Evolutionary conservation across 2,888 invertebrate genomes (phyloP).

Genomic region (Bedellia somnulentella): DNA sequence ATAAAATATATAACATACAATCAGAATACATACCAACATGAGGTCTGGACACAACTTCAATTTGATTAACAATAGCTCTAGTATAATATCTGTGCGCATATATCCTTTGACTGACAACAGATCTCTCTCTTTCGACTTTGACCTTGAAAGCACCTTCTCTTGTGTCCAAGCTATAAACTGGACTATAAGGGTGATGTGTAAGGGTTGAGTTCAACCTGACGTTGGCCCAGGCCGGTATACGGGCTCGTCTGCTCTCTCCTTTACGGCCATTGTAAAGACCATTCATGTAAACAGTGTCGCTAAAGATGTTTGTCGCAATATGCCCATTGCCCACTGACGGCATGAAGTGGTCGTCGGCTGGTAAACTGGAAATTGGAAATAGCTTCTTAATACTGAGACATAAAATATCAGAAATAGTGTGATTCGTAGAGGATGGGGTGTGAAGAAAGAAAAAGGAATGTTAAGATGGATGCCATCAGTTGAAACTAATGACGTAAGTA

Average conservation of each 20-base stretch:
- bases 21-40: constrained; percentile 34
- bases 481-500: too few relatives aligned
- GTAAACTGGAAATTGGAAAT: constrained; percentile 34
- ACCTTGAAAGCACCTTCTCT: constrained; percentile 48
- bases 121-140: constrained; percentile 42
- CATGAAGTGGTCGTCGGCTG: constrained; percentile 57
- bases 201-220: constrained; percentile 49
- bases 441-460: too few relatives aligned
- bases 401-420: too few relatives aligned
- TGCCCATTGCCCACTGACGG: constrained; percentile 64
- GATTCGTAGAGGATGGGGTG: too few relatives aligned
- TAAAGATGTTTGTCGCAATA: constrained; percentile 59
- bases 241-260: constrained; percentile 60
- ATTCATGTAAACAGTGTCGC: constrained; percentile 63
- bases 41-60: constrained; percentile 41
- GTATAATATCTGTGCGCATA: constrained; percentile 51
- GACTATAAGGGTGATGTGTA: constrained; percentile 29
- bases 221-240: constrained; percentile 64
- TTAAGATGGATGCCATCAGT: too few relatives aligned
- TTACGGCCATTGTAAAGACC: constrained; percentile 60
- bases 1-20: too few relatives aligned
- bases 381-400: too few relatives aligned
- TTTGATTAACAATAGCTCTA: constrained; percentile 50
- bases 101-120: constrained; percentile 46
- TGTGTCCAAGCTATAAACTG: constrained; percentile 46